These are phyloP conservation scores for Tenodera sinensis DNA, from an alignment of 2,888 invertebrate genomes.

Conservation along the genomic window DNA sequence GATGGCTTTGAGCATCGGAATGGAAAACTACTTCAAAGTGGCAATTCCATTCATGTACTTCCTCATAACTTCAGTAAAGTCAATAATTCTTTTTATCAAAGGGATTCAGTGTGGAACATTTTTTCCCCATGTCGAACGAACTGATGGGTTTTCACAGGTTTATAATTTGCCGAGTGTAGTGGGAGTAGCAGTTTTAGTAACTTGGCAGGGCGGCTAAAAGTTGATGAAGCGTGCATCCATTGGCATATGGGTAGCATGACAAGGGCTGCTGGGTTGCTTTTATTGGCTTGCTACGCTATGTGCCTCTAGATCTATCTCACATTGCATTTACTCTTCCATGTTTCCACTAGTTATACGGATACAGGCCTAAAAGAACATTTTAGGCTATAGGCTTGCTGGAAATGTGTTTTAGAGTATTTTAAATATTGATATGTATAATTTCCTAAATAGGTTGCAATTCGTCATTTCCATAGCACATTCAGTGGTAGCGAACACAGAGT, in stretches of 20 bases:
- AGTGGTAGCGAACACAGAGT: too few relatives aligned
- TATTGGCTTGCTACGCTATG: not conserved
- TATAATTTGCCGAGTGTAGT: not conserved
- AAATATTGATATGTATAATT: too few relatives aligned
- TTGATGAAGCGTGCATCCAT: not conserved
- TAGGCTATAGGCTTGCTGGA: too few relatives aligned
- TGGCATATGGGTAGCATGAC: not conserved
- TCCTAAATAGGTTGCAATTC: too few relatives aligned
- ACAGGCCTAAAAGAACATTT: too few relatives aligned
- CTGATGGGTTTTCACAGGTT: not conserved
- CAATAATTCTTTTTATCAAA: constrained; percentile 4
- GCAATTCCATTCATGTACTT: not conserved
- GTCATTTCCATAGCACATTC: too few relatives aligned
- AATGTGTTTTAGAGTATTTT: too few relatives aligned
- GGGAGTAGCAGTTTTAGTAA: not conserved
- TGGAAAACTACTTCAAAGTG: not conserved
- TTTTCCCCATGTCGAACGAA: not conserved
- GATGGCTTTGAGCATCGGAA: not conserved
- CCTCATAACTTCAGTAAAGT: not conserved
- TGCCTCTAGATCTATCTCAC: not conserved
- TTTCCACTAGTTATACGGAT: too few relatives aligned
- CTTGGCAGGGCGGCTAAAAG: not conserved
- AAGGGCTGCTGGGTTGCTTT: not conserved
- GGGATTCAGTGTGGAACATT: not conserved
- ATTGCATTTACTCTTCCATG: too few relatives aligned